Percentiles rank a stretch among this genome's conserved stretches.
Conservation (phyloP, 2,888 invertebrate species). For the Asteroscopus sphinx region DNA sequence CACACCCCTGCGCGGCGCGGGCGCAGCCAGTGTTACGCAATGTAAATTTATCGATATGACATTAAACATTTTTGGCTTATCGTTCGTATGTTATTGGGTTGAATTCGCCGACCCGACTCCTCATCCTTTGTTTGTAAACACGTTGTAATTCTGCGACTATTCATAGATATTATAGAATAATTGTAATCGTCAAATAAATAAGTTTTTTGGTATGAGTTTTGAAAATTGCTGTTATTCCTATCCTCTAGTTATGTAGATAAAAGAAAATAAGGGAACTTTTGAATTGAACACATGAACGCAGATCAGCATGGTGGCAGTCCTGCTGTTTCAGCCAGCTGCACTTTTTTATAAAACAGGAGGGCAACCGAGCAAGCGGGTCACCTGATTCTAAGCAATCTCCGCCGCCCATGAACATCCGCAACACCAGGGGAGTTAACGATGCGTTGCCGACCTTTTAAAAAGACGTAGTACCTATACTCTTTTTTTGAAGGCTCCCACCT, state of each 20-base stretch:
- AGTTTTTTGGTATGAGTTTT: constrained; percentile 61
- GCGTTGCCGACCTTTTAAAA: too few relatives aligned
- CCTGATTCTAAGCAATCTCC: too few relatives aligned
- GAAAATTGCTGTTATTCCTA: constrained; percentile 59
- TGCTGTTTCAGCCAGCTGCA: too few relatives aligned
- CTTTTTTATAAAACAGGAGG: too few relatives aligned
- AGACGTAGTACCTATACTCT: too few relatives aligned
- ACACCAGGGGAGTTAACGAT: too few relatives aligned
- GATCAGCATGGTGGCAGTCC: too few relatives aligned
- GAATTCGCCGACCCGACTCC: constrained; percentile 60
- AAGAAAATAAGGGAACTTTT: neutral
- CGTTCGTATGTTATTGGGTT: constrained; percentile 86
- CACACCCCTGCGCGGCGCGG: constrained; percentile 24
- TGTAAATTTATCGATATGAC: constrained; percentile 89
- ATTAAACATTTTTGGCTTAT: constrained; percentile 90
- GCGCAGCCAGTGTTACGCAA: constrained; percentile 81
- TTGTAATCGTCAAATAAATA: constrained; percentile 64
- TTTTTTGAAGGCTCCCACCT: too few relatives aligned
- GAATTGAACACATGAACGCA: too few relatives aligned
- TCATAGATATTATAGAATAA: constrained; percentile 64
- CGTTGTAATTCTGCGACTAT: constrained; percentile 63
- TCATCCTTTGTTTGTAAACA: constrained; percentile 55
- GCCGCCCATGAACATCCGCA: too few relatives aligned
- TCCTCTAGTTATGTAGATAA: constrained; percentile 26
- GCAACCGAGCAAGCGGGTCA: too few relatives aligned